phyloP scores from a whole-genome alignment of 2,113 vertebrate genomes.

The Pica pica region DNA sequence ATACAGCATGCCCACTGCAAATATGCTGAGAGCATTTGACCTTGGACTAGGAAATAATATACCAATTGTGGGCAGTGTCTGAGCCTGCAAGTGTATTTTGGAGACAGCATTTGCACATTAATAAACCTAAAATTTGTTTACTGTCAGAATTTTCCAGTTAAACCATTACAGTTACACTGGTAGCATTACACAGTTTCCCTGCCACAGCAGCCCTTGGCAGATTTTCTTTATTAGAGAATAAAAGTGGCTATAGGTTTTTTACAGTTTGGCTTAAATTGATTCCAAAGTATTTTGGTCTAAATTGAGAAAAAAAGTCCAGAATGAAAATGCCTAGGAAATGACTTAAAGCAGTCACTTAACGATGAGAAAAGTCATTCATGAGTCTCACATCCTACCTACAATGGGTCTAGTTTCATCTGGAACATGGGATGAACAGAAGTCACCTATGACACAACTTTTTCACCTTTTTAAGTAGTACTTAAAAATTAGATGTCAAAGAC shows the following conservation, averaged over 20 bases:
- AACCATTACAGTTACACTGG: not conserved
- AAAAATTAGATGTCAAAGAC: not conserved
- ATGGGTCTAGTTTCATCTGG: not conserved
- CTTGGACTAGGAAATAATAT: not conserved
- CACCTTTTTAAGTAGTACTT: not conserved
- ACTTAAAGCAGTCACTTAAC: not conserved
- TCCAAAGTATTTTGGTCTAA: not conserved
- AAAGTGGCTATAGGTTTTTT: constrained; percentile 3
- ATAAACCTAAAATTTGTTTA: not conserved
- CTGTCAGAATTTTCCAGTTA: constrained; percentile 2
- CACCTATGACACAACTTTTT: not conserved
- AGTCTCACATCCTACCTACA: not conserved
- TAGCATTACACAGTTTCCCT: not conserved
- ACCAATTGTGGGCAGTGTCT: not conserved
- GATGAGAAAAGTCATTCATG: not conserved
- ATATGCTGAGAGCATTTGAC: constrained; percentile 20
- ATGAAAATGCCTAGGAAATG: not conserved
- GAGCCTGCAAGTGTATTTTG: not conserved
- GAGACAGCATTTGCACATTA: not conserved
- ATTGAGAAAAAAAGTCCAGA: not conserved
- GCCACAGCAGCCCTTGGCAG: not conserved
- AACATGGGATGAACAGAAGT: not conserved
- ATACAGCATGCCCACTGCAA: not conserved
- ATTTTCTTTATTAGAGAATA: not conserved
- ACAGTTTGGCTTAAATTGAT: constrained; percentile 12